These are phyloP conservation scores for Pasiphila rectangulata DNA, from an alignment of 2,888 invertebrate species.

Conservation along the genomic window DNA sequence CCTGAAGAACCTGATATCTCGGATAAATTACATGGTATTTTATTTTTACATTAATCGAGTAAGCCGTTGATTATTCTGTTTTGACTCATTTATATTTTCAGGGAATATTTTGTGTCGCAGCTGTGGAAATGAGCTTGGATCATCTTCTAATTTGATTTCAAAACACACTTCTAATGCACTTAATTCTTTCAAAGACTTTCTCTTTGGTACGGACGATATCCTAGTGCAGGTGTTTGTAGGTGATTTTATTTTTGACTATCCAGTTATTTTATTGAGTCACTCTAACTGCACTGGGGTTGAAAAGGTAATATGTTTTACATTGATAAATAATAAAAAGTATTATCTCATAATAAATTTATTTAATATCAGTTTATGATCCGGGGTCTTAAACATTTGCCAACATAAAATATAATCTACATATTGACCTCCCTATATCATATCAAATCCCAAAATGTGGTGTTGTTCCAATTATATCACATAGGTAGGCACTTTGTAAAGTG, in stretches of 20 bases:
- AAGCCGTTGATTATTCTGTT: too few species aligned
- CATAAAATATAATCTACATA: too few species aligned
- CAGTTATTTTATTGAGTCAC: slow-evolving; percentile 47
- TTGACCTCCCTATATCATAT: background rate
- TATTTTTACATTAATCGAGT: too few species aligned
- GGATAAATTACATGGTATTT: slow-evolving; percentile 11
- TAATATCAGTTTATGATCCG: too few species aligned
- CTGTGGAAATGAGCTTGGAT: slow-evolving; percentile 52
- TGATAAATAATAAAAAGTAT: too few species aligned
- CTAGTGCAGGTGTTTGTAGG: slow-evolving; percentile 51
- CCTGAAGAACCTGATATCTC: slow-evolving; percentile 12
- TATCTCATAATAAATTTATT: too few species aligned
- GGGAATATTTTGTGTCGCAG: slow-evolving; percentile 55
- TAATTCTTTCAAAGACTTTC: slow-evolving; percentile 48
- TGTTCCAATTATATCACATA: too few species aligned
- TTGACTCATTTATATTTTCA: slow-evolving; percentile 31
- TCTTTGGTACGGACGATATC: slow-evolving; percentile 49
- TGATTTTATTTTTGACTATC: slow-evolving; percentile 47
- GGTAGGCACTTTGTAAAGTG: too few species aligned
- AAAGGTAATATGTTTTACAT: slow-evolving; percentile 62
- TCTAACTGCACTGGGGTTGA: slow-evolving; percentile 50
- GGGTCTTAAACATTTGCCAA: too few species aligned
- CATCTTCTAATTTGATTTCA: slow-evolving; percentile 42
- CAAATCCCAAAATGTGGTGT: background rate
- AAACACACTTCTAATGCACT: slow-evolving; percentile 44